Evolutionary conservation across 2,113 vertebrate species (phyloP).

Genomic region (Ceratotherium simum): DNA sequence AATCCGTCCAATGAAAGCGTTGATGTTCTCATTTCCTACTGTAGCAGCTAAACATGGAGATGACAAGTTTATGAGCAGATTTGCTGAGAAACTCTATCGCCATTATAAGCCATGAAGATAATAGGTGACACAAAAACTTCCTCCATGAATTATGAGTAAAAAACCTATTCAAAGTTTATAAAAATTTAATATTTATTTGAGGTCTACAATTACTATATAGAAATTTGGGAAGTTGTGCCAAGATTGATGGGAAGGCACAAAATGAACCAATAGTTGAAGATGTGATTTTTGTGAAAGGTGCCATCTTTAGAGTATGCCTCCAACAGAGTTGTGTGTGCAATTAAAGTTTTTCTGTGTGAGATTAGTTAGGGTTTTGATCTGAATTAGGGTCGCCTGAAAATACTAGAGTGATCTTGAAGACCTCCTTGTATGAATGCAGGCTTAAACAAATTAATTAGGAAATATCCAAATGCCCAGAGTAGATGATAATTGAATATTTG

Average conservation of each 20-base stretch:
- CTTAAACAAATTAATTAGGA: constrained; percentile 38
- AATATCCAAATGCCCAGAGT: constrained; percentile 20
- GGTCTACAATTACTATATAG: not conserved
- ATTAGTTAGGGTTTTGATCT: not conserved
- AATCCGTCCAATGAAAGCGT: not conserved
- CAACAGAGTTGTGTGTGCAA: not conserved
- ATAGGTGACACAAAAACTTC: not conserved
- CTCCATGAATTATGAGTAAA: not conserved
- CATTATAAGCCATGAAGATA: not conserved
- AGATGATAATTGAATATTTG: constrained; percentile 8
- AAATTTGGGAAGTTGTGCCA: not conserved
- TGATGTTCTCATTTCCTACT: not conserved
- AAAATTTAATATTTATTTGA: not conserved
- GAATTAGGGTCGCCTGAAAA: not conserved
- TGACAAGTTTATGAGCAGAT: not conserved
- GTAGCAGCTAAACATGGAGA: not conserved
- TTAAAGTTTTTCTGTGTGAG: not conserved
- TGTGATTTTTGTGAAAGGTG: not conserved
- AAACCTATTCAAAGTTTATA: not conserved
- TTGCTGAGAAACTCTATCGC: not conserved
- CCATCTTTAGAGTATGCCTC: not conserved
- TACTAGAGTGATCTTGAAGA: not conserved
- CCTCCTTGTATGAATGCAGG: not conserved
- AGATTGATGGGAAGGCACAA: not conserved
- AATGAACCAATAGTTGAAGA: not conserved